Percentiles rank a stretch among this genome's conserved stretches.
phyloP scores from a whole-genome alignment of 2,797 vertebrate genomes.

The Lagorchestes hirsutus region DNA sequence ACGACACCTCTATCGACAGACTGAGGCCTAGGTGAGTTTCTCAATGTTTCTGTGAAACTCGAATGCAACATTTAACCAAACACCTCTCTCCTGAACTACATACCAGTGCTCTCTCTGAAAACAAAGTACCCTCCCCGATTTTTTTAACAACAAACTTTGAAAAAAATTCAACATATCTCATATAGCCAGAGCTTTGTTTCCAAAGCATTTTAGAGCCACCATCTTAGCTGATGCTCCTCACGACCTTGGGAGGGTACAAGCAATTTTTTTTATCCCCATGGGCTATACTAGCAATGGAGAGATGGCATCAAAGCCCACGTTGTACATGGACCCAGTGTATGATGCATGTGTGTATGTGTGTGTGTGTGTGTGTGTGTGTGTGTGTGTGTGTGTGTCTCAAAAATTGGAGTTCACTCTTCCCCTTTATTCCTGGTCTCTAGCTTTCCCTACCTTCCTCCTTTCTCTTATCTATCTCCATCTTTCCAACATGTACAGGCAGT shows the following conservation, averaged over 20 bases:
- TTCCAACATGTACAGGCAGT: neutral
- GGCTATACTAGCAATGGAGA: neutral
- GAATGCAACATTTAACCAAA: slow-evolving; percentile 16
- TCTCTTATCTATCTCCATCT: neutral
- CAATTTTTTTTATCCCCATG: neutral
- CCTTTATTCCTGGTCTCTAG: neutral
- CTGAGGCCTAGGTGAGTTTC: slow-evolving; percentile 19
- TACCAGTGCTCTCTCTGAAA: slow-evolving; percentile 21
- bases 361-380: neutral
- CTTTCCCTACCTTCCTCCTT: neutral
- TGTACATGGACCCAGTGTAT: neutral
- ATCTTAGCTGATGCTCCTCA: neutral
- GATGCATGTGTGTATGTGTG: too few relatives aligned
- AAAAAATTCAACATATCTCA: neutral
- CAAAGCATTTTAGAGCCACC: neutral
- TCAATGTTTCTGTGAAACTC: slow-evolving; percentile 54
- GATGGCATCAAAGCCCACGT: neutral
- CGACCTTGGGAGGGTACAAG: neutral
- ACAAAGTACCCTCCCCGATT: neutral
- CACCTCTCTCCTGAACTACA: slow-evolving; percentile 1
- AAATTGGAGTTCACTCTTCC: neutral
- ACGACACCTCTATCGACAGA: slow-evolving; percentile 16
- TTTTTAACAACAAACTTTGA: slow-evolving; percentile 29
- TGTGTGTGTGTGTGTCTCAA: neutral
- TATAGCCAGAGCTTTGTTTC: neutral